Evolutionary conservation across 2,888 invertebrate species (phyloP), one percentile per base, ranked within the genome.

Genomic region (Zootermopsis nevadensis): DNA sequence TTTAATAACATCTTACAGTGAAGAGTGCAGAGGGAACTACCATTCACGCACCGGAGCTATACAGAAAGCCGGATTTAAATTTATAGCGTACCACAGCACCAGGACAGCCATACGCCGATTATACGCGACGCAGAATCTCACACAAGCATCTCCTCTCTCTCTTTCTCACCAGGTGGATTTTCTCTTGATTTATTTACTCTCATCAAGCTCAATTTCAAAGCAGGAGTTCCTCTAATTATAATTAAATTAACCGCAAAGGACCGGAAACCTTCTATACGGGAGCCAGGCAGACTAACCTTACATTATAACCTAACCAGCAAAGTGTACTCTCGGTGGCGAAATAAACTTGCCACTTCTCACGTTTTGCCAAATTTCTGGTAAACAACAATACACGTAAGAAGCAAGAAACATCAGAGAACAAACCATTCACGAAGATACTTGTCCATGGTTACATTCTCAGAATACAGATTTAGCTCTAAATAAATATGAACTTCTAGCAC

Each of bases 191-290:
- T 85, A 85, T 85, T 85, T 85, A 85, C 85, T 84, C 85, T 83
- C 85, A 85, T 85, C 85, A 85, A 84, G 85, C 85, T 85, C 85
- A 83, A 84, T 85, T 85, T 85, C 85, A 85, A 85, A 85, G 85
- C 85, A 79, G 84, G 82, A 85, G 85, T 80, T 83, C 82, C 83
- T 84, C 85, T 85, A 85, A 85, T 85, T 85, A 85, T 84, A 85
- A 85, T 85, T 84, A 85, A 85, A 85, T 85, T 85, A 85, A 84
- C 85, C 85, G 85, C 85, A 85, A 85, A 85, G 85, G 85, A 82
- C 77, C 60, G 81, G 83, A 80, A 83, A 82, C 84, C 83, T 80
- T 76, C 81, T 60, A 83, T 82, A 66, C 77, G 27, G 80, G 55
- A 48, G 77, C 77, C 77, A 77, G 77, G 77, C 77, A 77, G 67